Evolutionary conservation across 2,888 invertebrate species (phyloP), one percentile per base, ranked within the genome.

Genomic region (Pasiphila rectangulata): DNA sequence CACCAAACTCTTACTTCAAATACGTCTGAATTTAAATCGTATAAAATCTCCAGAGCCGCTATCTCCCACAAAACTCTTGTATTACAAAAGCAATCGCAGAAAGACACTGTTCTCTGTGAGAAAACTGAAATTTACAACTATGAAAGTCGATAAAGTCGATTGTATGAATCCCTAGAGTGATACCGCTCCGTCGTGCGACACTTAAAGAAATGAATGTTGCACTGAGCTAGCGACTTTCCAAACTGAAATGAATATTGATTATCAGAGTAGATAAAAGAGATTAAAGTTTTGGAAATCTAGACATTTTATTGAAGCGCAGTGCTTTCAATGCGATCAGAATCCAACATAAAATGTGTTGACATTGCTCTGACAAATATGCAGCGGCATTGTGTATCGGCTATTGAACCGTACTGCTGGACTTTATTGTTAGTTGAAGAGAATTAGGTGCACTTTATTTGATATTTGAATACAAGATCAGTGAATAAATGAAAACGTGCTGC

Each of bases 181-280:
- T 43, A 40, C 53, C 44, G 44, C 50, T 53, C 62, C 58, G 58
- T 38, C 51, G 58, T 61, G 57, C 56, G 54, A 63, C 69, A 69
- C 73, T 73, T 71, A 67, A 64, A 54, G 56, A 56, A 73, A 71
- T 70, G 64, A 69, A 69, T 70, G 70, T 60, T 61, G 59, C 67
- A 60, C 56, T 57, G 62, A 64, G 56, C 59, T 45, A 54, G 46
- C 56, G 56, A 58, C 59, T 58, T 59, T 59, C 61, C 54, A 60
- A 67, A 69, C 64, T 64, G 61, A 60, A 64, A 66, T 58, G 56
- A 61, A 60, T 59, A 59, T 48, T 46, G 42, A 27, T 42, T 35
- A 43, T 47, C 47, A 45, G 21, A 17, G 15, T 32, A 21, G 21
- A 36, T 38, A 39, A 38, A 15, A 9, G 5, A 32, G 16, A 40